Base-by-base conservation (phyloP, 2,797 vertebrate genomes). In the Rhabdomys pumilio region DNA sequence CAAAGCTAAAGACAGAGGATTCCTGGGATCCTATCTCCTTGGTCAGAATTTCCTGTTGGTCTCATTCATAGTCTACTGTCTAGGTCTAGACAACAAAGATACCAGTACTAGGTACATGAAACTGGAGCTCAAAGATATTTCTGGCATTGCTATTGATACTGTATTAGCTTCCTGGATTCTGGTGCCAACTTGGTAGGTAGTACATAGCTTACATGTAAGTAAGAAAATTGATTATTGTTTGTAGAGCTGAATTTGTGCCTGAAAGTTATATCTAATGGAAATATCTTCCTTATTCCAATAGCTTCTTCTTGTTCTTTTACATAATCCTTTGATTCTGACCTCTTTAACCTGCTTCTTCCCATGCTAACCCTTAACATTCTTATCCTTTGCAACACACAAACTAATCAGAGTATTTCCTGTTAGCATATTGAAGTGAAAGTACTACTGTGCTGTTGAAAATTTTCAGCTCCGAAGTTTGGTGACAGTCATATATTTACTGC, bases 221-320 rank as follows among this genome's bases (percentile, higher is more conserved):
- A 9, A 94, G 44, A 17, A 85, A 96, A 85, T n/a, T 8, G 3
- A 31, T 26, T 84, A 81, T 57, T 91, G 47, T 24, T 67, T 55
- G 55, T 85, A 44, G 44, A n/a, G 3, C 50, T 93, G 47, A 85
- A 83, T 96, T 69, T 92, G 53, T 96, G 38, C 22, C 90, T 47
- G 3, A 83, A 29, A 88, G 19, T 91, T n/a, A 82, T 86, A 90
- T 13, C 47, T 73, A 89, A 47, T 83, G 47, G 38, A 79, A 86
- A 94, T 82, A 13, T 4, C 38, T 86, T 41, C 14, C 41, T 50
- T 17, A 44, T 95, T 95, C 65, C 17, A 84, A 50, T 50, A 26
- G 9, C 11, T 95, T 24, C 47, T 94, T 3, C 14, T 41, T 95
- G 50, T 95, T 81, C 73, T 31, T 81, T 53, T 17, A 41, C 2